Percentiles rank a stretch among this genome's conserved stretches.
phyloP scores from a whole-genome alignment of 1,140 invertebrate genomes.

The Lepidurus couesii region DNA sequence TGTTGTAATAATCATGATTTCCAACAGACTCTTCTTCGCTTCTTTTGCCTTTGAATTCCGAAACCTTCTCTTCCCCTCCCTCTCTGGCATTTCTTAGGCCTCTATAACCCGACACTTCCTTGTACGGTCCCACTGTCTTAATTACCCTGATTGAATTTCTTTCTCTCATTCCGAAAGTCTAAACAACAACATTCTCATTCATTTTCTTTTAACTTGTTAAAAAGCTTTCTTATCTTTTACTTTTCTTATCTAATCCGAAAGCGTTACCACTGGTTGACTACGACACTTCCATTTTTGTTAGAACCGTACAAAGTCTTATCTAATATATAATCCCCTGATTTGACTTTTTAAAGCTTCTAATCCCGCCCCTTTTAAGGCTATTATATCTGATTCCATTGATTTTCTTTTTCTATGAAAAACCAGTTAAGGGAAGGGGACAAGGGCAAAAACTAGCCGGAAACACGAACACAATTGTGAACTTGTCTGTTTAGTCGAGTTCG shows the following conservation, averaged over 20 bases:
- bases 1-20: no score
- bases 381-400: background rate
- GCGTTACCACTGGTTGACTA: no score
- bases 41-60: no score
- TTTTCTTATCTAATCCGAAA: no score
- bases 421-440: background rate
- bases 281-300: background rate
- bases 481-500: background rate
- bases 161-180: background rate
- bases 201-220: background rate
- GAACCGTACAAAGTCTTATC: background rate
- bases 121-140: background rate
- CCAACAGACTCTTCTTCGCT: no score
- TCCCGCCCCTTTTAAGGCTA: background rate
- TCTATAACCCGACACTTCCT: background rate
- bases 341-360: background rate
- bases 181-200: background rate
- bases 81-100: conserved; percentile 13
- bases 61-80: background rate
- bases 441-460: conserved; percentile 1
- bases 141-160: background rate
- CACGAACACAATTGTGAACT: conserved; percentile 10
- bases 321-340: background rate
- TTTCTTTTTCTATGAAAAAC: background rate
- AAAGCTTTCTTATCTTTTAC: no score